A percentile compares a stretch with the other conserved stretches of the same genome.
These are phyloP conservation scores for Coreoperca whiteheadi DNA, from an alignment of 2,113 vertebrate genomes.

Conservation along the genomic window DNA sequence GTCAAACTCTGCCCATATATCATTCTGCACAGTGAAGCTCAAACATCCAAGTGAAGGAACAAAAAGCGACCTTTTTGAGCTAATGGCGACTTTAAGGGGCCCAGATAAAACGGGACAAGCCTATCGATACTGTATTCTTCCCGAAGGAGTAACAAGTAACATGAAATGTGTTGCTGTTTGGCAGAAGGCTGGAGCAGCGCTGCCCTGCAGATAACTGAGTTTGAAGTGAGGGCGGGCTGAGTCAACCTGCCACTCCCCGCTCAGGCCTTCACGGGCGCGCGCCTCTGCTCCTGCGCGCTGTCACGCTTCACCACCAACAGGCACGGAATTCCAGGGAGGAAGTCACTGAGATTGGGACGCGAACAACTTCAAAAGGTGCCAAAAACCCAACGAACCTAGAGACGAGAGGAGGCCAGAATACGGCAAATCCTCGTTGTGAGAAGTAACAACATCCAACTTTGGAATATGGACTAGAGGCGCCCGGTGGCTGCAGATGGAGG, in stretches of 20 bases:
- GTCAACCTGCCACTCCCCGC: slow-evolving; percentile 77
- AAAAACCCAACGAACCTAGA: not conserved
- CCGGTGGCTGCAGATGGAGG: slow-evolving; percentile 79
- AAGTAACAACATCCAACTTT: not conserved
- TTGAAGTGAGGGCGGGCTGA: slow-evolving; percentile 58
- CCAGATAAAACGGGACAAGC: too few relatives aligned
- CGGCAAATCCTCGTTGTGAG: not conserved
- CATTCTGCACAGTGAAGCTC: too few relatives aligned
- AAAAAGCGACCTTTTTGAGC: too few relatives aligned
- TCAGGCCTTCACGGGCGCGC: slow-evolving; percentile 77
- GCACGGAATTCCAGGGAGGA: slow-evolving; percentile 72
- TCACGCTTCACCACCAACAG: slow-evolving; percentile 70
- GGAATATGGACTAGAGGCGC: slow-evolving; percentile 78
- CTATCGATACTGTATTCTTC: too few relatives aligned
- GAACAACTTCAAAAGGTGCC: slow-evolving; percentile 30
- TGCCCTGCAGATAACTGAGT: slow-evolving; percentile 8
- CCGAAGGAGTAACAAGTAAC: too few relatives aligned
- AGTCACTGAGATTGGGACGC: slow-evolving; percentile 69
- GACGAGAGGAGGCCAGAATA: not conserved
- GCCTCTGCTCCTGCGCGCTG: slow-evolving; percentile 60
- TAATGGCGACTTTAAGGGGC: too few relatives aligned
- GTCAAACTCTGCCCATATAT: too few relatives aligned
- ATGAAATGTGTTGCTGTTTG: too few relatives aligned
- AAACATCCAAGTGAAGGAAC: too few relatives aligned
- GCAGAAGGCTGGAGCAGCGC: not conserved